These are phyloP conservation scores for Crenichthys baileyi DNA, from an alignment of 2,797 vertebrate species.

Conservation along the genomic window DNA sequence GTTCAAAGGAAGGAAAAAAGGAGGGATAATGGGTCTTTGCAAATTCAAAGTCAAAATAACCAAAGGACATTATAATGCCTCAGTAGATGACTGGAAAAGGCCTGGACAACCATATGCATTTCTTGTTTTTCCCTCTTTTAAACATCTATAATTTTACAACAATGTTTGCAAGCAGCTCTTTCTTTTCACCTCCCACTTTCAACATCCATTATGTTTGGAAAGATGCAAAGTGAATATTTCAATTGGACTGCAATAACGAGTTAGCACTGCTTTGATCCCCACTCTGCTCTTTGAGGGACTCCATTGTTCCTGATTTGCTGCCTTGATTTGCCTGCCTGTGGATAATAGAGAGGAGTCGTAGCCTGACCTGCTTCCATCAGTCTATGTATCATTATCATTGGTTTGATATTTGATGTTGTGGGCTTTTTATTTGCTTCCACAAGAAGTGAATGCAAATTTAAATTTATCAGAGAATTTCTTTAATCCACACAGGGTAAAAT, in stretches of 20 bases:
- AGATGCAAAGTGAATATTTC: constrained; percentile 86
- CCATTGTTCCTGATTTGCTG: constrained; percentile 85
- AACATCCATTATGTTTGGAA: constrained; percentile 82
- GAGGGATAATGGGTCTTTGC: constrained; percentile 59
- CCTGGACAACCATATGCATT: constrained; percentile 65
- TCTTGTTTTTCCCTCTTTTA: constrained; percentile 66
- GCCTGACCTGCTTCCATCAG: constrained; percentile 66
- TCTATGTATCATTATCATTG: constrained; percentile 64
- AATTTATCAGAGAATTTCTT: too few relatives aligned
- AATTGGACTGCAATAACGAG: constrained; percentile 87
- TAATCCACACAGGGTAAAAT: too few relatives aligned
- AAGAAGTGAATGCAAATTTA: not conserved
- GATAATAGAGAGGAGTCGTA: constrained; percentile 72
- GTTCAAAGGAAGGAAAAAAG: constrained; percentile 73
- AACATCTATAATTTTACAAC: constrained; percentile 78
- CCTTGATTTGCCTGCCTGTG: constrained; percentile 78
- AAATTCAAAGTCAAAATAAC: constrained; percentile 81
- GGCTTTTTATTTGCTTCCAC: not conserved
- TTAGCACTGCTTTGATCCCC: constrained; percentile 85
- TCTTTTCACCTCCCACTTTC: constrained; percentile 77
- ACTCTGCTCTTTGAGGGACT: constrained; percentile 80
- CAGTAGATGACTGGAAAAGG: constrained; percentile 74
- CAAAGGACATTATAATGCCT: constrained; percentile 75
- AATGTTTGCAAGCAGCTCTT: constrained; percentile 72
- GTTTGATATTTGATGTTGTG: constrained; percentile 24